Percentiles rank a stretch among this genome's conserved stretches.
Evolutionary conservation across 2,113 vertebrate species (phyloP).

Genomic region (Ardeotis arabs): DNA sequence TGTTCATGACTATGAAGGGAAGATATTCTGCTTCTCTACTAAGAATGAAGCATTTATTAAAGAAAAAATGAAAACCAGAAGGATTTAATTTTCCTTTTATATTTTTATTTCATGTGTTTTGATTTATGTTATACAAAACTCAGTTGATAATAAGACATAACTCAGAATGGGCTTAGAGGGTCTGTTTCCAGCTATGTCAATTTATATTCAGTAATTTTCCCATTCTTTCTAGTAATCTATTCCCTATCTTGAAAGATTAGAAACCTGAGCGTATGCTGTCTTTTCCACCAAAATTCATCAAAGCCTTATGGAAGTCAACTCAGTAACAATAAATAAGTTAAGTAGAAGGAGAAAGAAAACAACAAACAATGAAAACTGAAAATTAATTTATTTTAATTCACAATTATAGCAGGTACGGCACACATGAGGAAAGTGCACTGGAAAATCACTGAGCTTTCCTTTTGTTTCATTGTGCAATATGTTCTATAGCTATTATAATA

Average conservation of each 20-base stretch:
- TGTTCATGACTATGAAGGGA: background rate
- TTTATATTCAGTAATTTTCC: background rate
- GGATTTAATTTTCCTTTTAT: background rate
- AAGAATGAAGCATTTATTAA: background rate
- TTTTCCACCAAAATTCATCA: slow-evolving; percentile 6
- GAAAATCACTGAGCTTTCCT: background rate
- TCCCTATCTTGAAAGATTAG: background rate
- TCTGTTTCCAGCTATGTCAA: background rate
- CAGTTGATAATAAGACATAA: background rate
- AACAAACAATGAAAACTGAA: background rate
- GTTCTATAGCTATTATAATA: background rate
- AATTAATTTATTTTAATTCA: background rate
- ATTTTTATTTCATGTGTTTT: background rate
- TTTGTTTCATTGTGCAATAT: background rate
- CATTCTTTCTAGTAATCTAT: background rate
- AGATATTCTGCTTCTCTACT: background rate
- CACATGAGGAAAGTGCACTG: background rate
- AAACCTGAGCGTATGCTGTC: background rate
- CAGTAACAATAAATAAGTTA: background rate
- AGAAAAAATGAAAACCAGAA: background rate
- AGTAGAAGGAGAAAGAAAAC: background rate
- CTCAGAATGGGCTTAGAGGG: background rate
- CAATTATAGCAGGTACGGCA: background rate
- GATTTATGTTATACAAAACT: background rate
- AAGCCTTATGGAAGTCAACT: background rate